phyloP scores from a whole-genome alignment of 2,888 invertebrate species.

The Camptogramma bilineatum region DNA sequence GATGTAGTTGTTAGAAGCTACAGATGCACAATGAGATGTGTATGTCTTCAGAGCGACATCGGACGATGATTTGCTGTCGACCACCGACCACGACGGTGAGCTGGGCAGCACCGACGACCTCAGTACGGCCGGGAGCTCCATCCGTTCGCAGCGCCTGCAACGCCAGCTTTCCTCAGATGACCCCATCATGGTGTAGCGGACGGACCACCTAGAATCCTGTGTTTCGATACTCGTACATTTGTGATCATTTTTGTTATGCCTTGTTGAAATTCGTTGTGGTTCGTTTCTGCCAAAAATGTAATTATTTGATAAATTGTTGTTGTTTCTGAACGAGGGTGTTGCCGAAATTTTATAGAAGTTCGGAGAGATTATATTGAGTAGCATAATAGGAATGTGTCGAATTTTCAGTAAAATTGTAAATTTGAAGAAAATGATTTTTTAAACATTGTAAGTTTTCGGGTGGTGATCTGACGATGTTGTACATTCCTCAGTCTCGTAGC shows the following conservation, averaged over 20 bases:
- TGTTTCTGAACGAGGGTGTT: not conserved
- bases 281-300: slow-evolving; percentile 35
- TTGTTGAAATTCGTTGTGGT: slow-evolving; percentile 30
- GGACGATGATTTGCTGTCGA: slow-evolving; percentile 93
- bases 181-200: slow-evolving; percentile 82
- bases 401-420: slow-evolving; percentile 6
- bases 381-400: slow-evolving; percentile 18
- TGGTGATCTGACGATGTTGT: slow-evolving; percentile 21
- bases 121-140: slow-evolving; percentile 67
- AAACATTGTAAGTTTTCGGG: slow-evolving; percentile 10
- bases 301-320: slow-evolving; percentile 33
- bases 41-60: slow-evolving; percentile 88
- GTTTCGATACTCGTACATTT: not conserved
- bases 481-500: slow-evolving; percentile 24
- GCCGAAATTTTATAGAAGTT: slow-evolving; percentile 8
- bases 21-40: not conserved
- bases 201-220: not conserved
- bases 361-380: slow-evolving; percentile 14
- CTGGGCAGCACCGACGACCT: slow-evolving; percentile 88
- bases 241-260: slow-evolving; percentile 26
- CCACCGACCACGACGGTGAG: slow-evolving; percentile 91
- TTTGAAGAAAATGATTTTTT: slow-evolving; percentile 1
- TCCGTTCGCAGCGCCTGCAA: slow-evolving; percentile 75
- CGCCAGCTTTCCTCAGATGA: slow-evolving; percentile 82
- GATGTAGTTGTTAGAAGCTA: not conserved